Base-by-base conservation (phyloP, 1,140 invertebrate species). In the Bombus huntii region DNA sequence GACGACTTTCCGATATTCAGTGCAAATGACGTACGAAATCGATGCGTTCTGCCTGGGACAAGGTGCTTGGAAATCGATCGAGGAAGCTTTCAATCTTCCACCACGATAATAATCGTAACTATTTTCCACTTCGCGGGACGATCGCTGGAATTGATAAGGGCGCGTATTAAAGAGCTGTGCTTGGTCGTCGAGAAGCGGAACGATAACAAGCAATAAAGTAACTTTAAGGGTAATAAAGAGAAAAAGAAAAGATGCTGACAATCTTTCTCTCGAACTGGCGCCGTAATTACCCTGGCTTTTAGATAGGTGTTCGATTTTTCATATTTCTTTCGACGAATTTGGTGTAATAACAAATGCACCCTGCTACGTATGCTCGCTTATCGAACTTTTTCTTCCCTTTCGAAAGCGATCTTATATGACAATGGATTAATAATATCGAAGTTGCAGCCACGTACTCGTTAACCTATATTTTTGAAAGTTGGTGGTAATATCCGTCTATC, bases 1-100 rank as follows among this genome's bases (percentile, higher is more conserved):
- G 47, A 75, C 68, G 81, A 71, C 81, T 89, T 90, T 90, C 80
- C 85, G 88, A 89, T 80, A 85, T 87, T 90, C 81, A 78, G 73
- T 65, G 81, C 85, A 75, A 85, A 87, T 81, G 62, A 79, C 71
- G 77, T 59, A 68, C 74, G 81, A 65, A 83, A 87, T 87, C 81
- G 81, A 68, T 34, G 59, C 39, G 75, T 76, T 76, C 76, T 57
- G 34, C 15, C 59, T 31, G 81, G 39, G 53, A 85, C 65, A 74
- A 81, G 47, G 70, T 47, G 57, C 77, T 77, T n/a, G 62, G 28
- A 65, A 70, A 68, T 77, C 74, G 81, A 73, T 75, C 71, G 82
- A 78, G 74, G 82, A 83, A 78, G 82, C 82, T 83, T 83, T 83
- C 74, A 78, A 83, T 83, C 82, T 70, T 78, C 65, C 47, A 57